Conservation (phyloP, 2,888 invertebrate genomes). For the Pristionchus japonicus region DNA sequence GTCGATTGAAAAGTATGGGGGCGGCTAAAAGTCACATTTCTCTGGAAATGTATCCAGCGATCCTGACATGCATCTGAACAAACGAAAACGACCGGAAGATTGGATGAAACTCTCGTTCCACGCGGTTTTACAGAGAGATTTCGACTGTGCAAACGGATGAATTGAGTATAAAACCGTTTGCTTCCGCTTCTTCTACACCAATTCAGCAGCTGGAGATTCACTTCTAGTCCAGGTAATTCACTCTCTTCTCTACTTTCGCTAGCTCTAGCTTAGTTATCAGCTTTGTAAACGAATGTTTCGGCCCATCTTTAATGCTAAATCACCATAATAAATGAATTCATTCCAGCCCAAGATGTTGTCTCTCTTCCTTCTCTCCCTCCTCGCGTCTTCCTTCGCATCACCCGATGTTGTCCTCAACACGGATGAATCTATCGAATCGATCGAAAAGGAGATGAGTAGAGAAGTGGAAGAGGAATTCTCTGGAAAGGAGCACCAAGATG, state of each 20-base stretch:
- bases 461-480: constrained; percentile 38
- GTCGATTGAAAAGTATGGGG: neutral
- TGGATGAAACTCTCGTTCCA: neutral
- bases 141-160: neutral
- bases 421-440: neutral
- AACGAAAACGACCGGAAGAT: neutral
- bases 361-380: neutral
- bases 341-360: constrained; percentile 6
- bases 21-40: neutral
- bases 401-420: neutral
- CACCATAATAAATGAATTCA: neutral
- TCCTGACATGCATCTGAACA: neutral
- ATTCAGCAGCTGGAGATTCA: constrained; percentile 24
- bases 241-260: neutral
- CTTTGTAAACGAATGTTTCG: no score
- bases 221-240: neutral
- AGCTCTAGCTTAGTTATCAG: no score
- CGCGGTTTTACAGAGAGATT: neutral
- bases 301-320: no score
- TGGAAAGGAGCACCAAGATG: neutral
- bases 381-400: neutral
- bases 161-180: neutral
- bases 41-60: neutral
- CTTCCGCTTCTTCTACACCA: neutral
- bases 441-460: constrained; percentile 14